Conservation (phyloP, 2,113 vertebrate genomes). For the Hystrix cristata region DNA sequence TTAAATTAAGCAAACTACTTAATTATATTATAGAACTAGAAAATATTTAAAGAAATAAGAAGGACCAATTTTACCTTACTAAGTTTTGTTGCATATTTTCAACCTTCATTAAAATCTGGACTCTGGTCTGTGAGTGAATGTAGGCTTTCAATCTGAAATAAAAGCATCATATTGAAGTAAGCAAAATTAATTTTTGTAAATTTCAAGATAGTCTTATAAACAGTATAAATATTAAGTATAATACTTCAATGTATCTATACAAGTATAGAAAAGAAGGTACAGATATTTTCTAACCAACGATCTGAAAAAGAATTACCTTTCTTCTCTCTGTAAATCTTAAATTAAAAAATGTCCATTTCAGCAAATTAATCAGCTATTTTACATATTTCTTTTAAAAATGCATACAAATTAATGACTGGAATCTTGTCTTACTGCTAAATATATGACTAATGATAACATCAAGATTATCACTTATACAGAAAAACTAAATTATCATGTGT, state of each 20-base stretch:
- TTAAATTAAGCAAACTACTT: conserved; percentile 50
- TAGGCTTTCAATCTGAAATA: conserved; percentile 95
- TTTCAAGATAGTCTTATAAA: conserved; percentile 32
- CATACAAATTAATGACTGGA: conserved; percentile 13
- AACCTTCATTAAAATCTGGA: conserved; percentile 95
- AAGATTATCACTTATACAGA: neutral
- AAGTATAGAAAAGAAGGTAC: neutral
- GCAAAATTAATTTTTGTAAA: conserved; percentile 49
- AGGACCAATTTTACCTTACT: conserved; percentile 90
- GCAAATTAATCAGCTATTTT: conserved; percentile 42
- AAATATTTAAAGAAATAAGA: conserved; percentile 60
- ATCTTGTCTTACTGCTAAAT: conserved; percentile 36
- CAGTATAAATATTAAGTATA: neutral
- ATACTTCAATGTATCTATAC: conserved; percentile 55
- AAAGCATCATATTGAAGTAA: conserved; percentile 69
- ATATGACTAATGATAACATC: neutral
- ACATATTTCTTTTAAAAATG: neutral
- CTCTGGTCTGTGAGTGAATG: conserved; percentile 84
- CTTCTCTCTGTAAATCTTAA: neutral
- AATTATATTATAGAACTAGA: conserved; percentile 30
- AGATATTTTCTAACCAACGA: conserved; percentile 51
- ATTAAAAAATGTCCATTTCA: conserved; percentile 10
- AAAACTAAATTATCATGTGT: neutral
- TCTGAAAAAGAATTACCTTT: neutral
- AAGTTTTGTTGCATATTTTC: conserved; percentile 92